These are phyloP conservation scores for Tetraneura akinire DNA, from an alignment of 1,140 invertebrate genomes.

Conservation along the genomic window DNA sequence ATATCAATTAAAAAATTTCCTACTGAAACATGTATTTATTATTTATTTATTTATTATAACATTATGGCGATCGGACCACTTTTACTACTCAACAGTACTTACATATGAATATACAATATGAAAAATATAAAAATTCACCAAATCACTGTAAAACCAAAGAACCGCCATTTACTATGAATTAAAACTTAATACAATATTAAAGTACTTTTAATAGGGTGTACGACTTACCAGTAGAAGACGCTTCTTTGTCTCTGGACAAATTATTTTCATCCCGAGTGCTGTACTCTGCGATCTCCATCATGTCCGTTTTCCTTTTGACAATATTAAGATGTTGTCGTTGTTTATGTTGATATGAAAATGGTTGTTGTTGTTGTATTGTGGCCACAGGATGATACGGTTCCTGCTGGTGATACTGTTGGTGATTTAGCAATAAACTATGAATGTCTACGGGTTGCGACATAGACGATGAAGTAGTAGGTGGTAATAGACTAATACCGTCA, in stretches of 20 bases:
- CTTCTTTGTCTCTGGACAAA: not conserved
- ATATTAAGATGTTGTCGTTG: not conserved
- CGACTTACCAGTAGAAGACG: constrained; percentile 3
- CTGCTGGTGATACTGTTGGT: not conserved
- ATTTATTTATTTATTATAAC: too few species aligned
- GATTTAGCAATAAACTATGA: not conserved
- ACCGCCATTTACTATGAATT: too few species aligned
- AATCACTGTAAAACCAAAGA: too few species aligned
- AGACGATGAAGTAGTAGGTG: not conserved
- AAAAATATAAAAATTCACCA: too few species aligned
- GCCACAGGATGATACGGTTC: not conserved
- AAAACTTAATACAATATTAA: too few species aligned
- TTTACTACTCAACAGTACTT: too few species aligned
- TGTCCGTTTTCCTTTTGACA: not conserved
- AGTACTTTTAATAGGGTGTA: too few species aligned
- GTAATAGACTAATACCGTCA: not conserved
- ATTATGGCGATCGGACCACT: too few species aligned
- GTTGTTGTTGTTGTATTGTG: constrained; percentile 16
- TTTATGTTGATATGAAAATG: not conserved
- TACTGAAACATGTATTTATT: too few species aligned
- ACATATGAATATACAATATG: too few species aligned
- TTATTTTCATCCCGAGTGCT: not conserved
- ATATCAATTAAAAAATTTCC: too few species aligned
- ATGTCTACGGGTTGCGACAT: not conserved
- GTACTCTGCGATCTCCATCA: not conserved